Conservation (phyloP, 2,113 vertebrate species). For the Rhynchopsitta pachyrhyncha region DNA sequence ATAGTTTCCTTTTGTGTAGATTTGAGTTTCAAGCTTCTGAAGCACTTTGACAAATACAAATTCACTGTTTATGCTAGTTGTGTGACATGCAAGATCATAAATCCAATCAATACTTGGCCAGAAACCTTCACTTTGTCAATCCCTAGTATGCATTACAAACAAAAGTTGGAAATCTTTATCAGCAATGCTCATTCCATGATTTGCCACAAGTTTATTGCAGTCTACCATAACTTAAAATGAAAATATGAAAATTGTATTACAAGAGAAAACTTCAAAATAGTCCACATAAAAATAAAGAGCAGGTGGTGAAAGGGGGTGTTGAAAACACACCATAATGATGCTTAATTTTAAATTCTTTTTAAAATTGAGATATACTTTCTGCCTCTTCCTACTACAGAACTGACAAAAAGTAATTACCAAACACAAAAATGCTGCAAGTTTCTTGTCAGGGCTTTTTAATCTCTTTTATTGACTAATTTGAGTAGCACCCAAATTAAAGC, state of each 20-base stretch:
- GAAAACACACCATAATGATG: too few relatives aligned
- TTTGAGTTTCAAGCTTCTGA: neutral
- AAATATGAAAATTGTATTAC: neutral
- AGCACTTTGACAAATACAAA: neutral
- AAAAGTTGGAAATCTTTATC: neutral
- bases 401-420: neutral
- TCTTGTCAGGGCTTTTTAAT: neutral
- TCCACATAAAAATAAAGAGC: neutral
- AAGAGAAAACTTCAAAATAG: neutral
- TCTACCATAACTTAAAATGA: neutral
- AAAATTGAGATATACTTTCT: neutral
- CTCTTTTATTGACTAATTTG: neutral
- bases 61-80: neutral
- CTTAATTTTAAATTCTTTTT: neutral
- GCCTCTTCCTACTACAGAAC: neutral
- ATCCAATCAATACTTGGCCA: neutral
- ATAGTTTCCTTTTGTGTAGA: neutral
- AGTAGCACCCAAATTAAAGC: neutral
- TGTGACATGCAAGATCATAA: neutral
- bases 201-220: neutral
- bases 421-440: neutral
- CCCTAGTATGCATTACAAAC: neutral
- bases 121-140: neutral
- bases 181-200: fast-evolving
- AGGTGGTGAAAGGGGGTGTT: neutral